Conservation (phyloP, 2,797 vertebrate species). For the Manis pentadactyla region DNA sequence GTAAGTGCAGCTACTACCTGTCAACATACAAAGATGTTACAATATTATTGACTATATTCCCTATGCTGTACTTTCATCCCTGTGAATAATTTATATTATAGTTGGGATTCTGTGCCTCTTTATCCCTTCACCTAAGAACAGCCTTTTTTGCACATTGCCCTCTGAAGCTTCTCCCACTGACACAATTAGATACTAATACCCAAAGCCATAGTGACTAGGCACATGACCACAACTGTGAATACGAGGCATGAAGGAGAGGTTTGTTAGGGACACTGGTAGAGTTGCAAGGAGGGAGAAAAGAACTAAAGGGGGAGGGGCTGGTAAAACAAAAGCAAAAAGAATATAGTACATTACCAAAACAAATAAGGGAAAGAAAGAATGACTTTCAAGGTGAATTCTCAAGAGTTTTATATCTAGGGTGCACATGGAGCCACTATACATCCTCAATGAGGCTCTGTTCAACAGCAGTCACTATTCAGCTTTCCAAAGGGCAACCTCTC, state of each 20-base stretch:
- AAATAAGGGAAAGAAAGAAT: not conserved
- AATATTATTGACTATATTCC: too few relatives aligned
- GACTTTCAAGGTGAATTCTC: not conserved
- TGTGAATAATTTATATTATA: too few relatives aligned
- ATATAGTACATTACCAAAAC: not conserved
- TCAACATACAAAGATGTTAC: too few relatives aligned
- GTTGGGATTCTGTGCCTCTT: too few relatives aligned
- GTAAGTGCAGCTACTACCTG: too few relatives aligned
- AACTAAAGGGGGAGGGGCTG: not conserved
- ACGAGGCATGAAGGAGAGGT: not conserved
- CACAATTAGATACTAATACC: not conserved
- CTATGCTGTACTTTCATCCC: too few relatives aligned
- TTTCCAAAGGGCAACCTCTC: not conserved
- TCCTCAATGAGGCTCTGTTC: not conserved
- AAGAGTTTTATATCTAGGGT: not conserved
- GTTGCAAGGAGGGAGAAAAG: not conserved
- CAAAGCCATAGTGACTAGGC: not conserved
- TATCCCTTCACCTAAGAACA: not conserved
- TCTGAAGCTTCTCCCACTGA: not conserved
- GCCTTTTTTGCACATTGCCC: not conserved
- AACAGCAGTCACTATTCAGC: not conserved
- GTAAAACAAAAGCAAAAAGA: conserved; percentile 5
- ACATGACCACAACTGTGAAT: not conserved
- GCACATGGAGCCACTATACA: not conserved
- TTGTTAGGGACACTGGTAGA: not conserved